Evolutionary conservation across 2,888 invertebrate species (phyloP), one percentile per base, ranked within the genome.

Genomic region (Chirona hameri): DNA sequence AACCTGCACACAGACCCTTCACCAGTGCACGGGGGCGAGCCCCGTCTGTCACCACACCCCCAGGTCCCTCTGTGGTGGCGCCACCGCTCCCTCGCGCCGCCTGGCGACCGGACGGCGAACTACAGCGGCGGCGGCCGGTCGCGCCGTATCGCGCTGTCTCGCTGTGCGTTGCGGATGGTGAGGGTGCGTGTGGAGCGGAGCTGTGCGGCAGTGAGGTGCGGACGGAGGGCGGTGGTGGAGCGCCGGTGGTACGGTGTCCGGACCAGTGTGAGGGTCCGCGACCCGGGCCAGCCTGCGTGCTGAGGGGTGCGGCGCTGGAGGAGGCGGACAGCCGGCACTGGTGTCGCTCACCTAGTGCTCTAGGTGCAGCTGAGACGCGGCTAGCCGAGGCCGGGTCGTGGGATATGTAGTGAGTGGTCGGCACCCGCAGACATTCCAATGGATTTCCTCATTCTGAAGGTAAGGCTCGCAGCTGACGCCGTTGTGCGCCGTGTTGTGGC

Each of bases 361-460:
- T 48, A 48, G 48, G 48, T 57, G 9, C 57, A 57, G 57, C 57
- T 57, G 57, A 57, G 48, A 48, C 48, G 9, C 18, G 57, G 4
- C n/a, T n/a, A n/a, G 57, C 57, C 14, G 12, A 21, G 57, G n/a
- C n/a, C n/a, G 57, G 18, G 57, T 21, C 18, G 65, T 9, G 7
- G 9, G n/a, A 27, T 14, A 9, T 65, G 65, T 10, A 2, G 21
- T 65, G 65, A 65, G 10, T 27, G 9, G 65, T 12, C 29, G 69
- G 12, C 15, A 29, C 2, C 69, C 12, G 7, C 48, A 48, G 27
- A 29, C 29, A 15, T 1, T 15, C 9, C n/a, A 29, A 69, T 69
- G 69, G 69, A 69, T 69, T 69, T 69, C 15, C 69, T 69, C 10
- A 69, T 69, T 29, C 29, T 69, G 29, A 69, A 69, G 69, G 69